Percentiles rank a stretch among this genome's conserved stretches.
Evolutionary conservation across 2,797 vertebrate species (phyloP).

Genomic region (Sebastes itinus): DNA sequence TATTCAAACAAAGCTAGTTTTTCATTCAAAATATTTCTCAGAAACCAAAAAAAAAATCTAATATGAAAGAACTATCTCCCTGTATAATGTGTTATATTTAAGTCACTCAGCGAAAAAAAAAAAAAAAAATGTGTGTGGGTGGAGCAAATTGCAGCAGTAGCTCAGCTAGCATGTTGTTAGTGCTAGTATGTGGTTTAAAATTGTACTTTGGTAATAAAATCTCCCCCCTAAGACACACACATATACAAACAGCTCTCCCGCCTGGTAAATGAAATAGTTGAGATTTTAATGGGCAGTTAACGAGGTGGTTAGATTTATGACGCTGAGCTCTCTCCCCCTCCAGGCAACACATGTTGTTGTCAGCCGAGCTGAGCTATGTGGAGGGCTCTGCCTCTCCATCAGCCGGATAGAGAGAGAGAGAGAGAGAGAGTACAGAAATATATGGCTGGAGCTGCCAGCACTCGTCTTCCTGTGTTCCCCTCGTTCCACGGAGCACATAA

Average conservation of each 20-base stretch:
- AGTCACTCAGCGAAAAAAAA: not conserved
- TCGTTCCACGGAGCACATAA: slow-evolving; percentile 26
- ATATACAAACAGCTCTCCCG: slow-evolving; percentile 55
- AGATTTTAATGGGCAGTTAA: slow-evolving; percentile 76
- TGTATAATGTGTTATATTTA: not conserved
- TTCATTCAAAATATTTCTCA: not conserved
- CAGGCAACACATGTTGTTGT: slow-evolving; percentile 71
- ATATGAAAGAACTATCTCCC: not conserved
- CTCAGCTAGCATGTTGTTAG: slow-evolving; percentile 16
- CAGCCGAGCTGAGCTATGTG: slow-evolving; percentile 65
- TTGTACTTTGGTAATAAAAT: slow-evolving; percentile 40
- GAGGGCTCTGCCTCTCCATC: slow-evolving; percentile 53
- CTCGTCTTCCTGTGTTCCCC: slow-evolving; percentile 3
- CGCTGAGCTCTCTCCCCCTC: slow-evolving; percentile 56
- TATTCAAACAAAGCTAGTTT: not conserved
- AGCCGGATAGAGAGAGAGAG: slow-evolving; percentile 17
- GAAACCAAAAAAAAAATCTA: not conserved
- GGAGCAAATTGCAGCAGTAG: not conserved
- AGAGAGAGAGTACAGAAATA: slow-evolving; percentile 8
- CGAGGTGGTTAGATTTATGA: slow-evolving; percentile 74
- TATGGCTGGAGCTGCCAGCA: slow-evolving; percentile 17
- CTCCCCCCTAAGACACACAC: slow-evolving; percentile 35
- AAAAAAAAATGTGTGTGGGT: not conserved
- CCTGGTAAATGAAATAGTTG: slow-evolving; percentile 69
- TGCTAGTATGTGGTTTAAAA: slow-evolving; percentile 36